These are phyloP conservation scores for Tragelaphus imberbis DNA, from an alignment of 2,113 vertebrate species.

Conservation along the genomic window DNA sequence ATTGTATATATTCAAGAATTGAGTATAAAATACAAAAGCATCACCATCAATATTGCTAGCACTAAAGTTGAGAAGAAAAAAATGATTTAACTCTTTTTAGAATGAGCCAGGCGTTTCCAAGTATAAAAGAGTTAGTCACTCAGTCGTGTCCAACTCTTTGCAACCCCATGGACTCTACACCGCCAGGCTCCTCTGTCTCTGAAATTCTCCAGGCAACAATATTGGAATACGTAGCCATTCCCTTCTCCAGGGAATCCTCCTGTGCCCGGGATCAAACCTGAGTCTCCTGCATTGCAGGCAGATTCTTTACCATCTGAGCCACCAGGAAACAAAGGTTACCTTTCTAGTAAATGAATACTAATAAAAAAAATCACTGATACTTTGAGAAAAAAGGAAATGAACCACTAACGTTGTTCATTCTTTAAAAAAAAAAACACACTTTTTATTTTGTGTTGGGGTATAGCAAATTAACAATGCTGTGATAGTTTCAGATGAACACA, in stretches of 20 bases:
- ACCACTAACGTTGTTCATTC: background rate
- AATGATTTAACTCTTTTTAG: background rate
- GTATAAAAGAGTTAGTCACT: background rate
- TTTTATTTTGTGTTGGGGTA: background rate
- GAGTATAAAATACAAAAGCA: background rate
- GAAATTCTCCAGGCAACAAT: background rate
- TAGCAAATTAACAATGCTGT: background rate
- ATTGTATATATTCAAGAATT: background rate
- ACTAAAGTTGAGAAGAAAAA: background rate
- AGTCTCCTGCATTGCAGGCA: background rate
- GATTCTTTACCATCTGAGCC: background rate
- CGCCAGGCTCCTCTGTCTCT: background rate
- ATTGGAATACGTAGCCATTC: background rate
- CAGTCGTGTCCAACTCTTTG: background rate
- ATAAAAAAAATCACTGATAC: background rate
- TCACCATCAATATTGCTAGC: background rate
- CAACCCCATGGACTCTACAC: background rate
- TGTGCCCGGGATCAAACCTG: background rate
- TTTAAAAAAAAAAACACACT: background rate
- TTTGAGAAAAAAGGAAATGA: background rate
- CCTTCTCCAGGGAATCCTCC: background rate
- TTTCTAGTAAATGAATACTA: background rate
- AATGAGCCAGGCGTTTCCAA: background rate
- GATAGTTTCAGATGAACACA: background rate
- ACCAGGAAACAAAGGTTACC: background rate